Base-by-base conservation (phyloP, 2,797 vertebrate genomes). In the Mycteria americana region DNA sequence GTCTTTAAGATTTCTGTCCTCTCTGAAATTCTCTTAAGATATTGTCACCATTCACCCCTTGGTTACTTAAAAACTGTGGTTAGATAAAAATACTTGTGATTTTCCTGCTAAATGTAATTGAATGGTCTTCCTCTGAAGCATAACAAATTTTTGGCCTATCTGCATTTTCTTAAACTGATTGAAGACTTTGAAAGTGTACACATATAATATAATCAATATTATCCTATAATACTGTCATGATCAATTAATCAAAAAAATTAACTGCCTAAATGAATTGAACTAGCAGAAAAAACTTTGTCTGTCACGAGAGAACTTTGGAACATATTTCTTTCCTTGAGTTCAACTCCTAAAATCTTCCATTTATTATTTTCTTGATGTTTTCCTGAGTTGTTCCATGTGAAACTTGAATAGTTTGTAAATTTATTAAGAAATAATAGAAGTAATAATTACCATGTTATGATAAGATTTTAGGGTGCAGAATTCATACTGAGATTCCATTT, bases 391-490 rank as follows among this genome's bases (percentile, higher is more conserved):
- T 93, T 75, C 67, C 72, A 51, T 67, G 31, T 72, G 81, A 89
- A 92, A 92, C 64, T 91, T 93, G 15, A 91, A 82, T 69, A 69
- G 19, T n/a, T 72, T 60, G 11, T 65, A 77, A 89, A 92, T 84
- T 59, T 45, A 73, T 53, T 59, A 62, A 92, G 92, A 88, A 75
- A 50, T 25, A 77, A 46, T 8, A 54, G 30, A 56, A 67, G n/a
- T 53, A 92, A 69, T 35, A 88, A 73, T 84, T 79, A 51, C 50
- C 30, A 43, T 35, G 16, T 88, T 96, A 68, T 70, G 77, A 37
- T 89, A 54, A 92, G 89, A 94, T 62, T 56, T 95, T 93, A 89
- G 5, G 59, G 69, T 95, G 69, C 91, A 87, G 83, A 87, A 96
- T 88, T 95, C 75, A 86, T 88, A 67, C 46, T 92, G 80, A 77